Conservation (phyloP, 2,888 invertebrate genomes). For the Drosophila rellima region DNA sequence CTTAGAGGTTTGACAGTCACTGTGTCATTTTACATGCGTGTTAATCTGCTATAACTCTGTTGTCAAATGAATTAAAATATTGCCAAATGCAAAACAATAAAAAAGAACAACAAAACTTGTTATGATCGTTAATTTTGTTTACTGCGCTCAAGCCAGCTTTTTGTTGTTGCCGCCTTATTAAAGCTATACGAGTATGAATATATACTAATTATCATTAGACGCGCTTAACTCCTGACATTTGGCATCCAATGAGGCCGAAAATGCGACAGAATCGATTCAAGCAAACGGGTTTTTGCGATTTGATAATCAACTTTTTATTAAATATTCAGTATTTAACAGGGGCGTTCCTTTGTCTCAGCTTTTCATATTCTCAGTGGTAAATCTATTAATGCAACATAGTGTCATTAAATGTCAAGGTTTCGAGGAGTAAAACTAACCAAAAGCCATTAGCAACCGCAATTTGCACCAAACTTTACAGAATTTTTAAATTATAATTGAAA, state of each 20-base stretch:
- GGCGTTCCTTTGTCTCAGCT: slow-evolving; percentile 37
- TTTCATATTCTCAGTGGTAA: slow-evolving; percentile 11
- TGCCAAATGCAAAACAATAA: slow-evolving; percentile 19
- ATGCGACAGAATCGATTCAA: slow-evolving; percentile 30
- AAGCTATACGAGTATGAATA: slow-evolving; percentile 36
- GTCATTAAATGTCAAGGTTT: slow-evolving; percentile 66
- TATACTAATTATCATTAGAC: slow-evolving; percentile 57
- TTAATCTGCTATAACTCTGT: slow-evolving; percentile 16
- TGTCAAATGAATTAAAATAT: slow-evolving; percentile 29
- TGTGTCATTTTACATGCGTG: background rate
- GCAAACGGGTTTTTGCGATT: slow-evolving; percentile 60
- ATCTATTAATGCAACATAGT: slow-evolving; percentile 27
- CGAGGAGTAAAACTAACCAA: slow-evolving; percentile 9
- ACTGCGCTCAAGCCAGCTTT: slow-evolving; percentile 29
- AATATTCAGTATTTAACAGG: slow-evolving; percentile 43
- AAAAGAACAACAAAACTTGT: slow-evolving; percentile 32
- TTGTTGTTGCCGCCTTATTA: slow-evolving; percentile 40
- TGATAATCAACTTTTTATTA: slow-evolving; percentile 29
- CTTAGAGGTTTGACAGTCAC: background rate
- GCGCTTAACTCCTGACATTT: slow-evolving; percentile 70
- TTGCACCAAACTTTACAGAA: slow-evolving; percentile 42
- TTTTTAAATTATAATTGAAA: slow-evolving; percentile 55
- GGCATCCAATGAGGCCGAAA: slow-evolving; percentile 26
- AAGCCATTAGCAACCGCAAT: slow-evolving; percentile 31
- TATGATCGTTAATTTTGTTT: slow-evolving; percentile 33